A percentile compares a stretch with the other conserved stretches of the same genome.
Conservation (phyloP, 2,888 invertebrate species). For the Tricholauxania praeusta region DNA sequence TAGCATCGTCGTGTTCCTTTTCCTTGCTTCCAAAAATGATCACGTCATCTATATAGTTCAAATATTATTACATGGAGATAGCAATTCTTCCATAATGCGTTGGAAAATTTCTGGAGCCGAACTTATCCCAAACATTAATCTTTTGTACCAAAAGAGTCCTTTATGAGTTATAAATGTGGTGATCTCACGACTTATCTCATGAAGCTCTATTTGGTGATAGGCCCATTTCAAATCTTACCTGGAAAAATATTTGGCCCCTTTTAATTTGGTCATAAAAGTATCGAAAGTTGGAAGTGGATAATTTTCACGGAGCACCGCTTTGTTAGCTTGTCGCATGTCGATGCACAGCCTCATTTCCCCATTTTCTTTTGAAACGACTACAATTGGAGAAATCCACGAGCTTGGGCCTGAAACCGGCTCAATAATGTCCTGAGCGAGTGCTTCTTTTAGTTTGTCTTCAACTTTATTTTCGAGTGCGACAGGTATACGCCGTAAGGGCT, state of each 20-base stretch:
- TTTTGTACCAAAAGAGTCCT: constrained; percentile 55
- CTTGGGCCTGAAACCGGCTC: constrained; percentile 47
- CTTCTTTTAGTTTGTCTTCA: constrained; percentile 42
- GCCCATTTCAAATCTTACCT: constrained; percentile 58
- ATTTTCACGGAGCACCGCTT: constrained; percentile 28
- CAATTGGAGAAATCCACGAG: constrained; percentile 59
- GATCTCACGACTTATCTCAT: constrained; percentile 48
- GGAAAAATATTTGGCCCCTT: constrained; percentile 48
- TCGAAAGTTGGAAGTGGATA: constrained; percentile 32
- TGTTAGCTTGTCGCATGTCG: constrained; percentile 60
- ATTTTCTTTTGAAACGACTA: constrained; percentile 54
- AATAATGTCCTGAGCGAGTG: constrained; percentile 39
- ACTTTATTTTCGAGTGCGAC: too few species aligned
- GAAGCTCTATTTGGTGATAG: constrained; percentile 53
- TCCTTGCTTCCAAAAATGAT: constrained; percentile 53
- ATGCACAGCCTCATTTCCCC: constrained; percentile 58
- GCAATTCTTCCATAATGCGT: constrained; percentile 50
- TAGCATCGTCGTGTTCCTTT: constrained; percentile 53
- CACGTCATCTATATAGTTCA: constrained; percentile 51
- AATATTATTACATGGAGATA: constrained; percentile 51
- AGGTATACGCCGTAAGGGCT: too few species aligned
- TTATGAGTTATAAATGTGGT: constrained; percentile 47
- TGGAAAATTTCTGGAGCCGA: constrained; percentile 46
- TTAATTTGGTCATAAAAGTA: constrained; percentile 40
- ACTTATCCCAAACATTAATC: constrained; percentile 60